Evolutionary conservation across 2,888 invertebrate genomes (phyloP), one percentile per base, ranked within the genome.

Genomic region (Blera fallax): DNA sequence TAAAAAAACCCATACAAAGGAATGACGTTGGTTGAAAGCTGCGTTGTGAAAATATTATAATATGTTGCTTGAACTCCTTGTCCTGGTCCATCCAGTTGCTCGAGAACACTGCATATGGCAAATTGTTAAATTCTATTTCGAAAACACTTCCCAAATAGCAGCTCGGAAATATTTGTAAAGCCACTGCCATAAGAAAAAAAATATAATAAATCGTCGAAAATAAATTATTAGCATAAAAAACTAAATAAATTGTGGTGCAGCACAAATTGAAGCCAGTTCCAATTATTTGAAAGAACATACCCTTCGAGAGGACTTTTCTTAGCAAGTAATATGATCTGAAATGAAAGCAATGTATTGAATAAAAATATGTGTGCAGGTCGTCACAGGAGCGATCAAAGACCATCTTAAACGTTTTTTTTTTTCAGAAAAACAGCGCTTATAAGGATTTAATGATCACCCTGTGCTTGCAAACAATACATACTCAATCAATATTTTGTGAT

Each of bases 401-500:
- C n/a, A 3, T 14, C n/a, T 34, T 34, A 2, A 34, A 34, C 1
- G 1, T 40, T 14, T 11, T 37, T 8, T 1, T 32, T 8, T 7
- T 3, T 11, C n/a, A n/a, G n/a, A n/a, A 11, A 11, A 34, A 10
- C 11, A 11, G 1, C 1, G 2, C 1, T 34, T 34, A 34, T 32
- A 8, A 8, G 1, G 14, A 14, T 14, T 14, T 14, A 14, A 40
- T 40, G 14, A 40, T 40, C 14, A 40, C 11, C n/a, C n/a, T n/a
- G 2, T 1, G 5, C 11, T 40, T 7, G n/a, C 8, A 27, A 1
- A 40, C 1, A 48, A 0, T n/a, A 50, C 88, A 65, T 48, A 89
- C 89, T 87, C 81, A n/a, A 88, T 74, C n/a, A 90, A 58, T 1
- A 62, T 58, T 29, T 89, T 87, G 48, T 90, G 89, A 83, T 90